phyloP scores from a whole-genome alignment of 2,113 vertebrate genomes.

The Nyctibius bracteatus region DNA sequence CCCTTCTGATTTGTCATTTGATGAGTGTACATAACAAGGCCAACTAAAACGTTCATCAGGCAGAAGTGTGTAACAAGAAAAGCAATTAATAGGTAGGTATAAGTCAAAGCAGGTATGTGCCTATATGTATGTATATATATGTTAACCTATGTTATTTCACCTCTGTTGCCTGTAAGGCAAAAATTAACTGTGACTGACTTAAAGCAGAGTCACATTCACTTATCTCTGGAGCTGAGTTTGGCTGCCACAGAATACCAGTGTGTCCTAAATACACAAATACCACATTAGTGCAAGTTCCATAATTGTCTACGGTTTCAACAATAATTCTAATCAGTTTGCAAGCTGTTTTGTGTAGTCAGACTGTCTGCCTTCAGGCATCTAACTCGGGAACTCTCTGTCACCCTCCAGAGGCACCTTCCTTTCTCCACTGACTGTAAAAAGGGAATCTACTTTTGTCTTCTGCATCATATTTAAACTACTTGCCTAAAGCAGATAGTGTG shows the following conservation, averaged over 20 bases:
- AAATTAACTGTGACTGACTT: not conserved
- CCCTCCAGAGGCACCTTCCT: not conserved
- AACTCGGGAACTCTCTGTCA: not conserved
- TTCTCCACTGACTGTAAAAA: not conserved
- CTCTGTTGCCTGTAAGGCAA: not conserved
- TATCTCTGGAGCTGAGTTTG: not conserved
- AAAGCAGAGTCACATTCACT: not conserved
- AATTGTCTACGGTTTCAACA: not conserved
- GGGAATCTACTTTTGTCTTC: not conserved
- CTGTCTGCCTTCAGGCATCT: not conserved
- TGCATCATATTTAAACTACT: constrained; percentile 3
- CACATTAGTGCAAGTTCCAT: not conserved
- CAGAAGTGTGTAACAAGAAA: not conserved
- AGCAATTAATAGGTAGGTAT: not conserved
- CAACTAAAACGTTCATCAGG: not conserved
- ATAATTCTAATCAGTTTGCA: not conserved
- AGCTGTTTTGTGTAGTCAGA: not conserved
- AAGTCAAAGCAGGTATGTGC: not conserved
- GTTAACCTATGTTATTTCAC: not conserved
- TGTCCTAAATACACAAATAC: not conserved
- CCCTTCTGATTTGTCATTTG: not conserved
- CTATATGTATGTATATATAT: not conserved
- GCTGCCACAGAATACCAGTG: not conserved
- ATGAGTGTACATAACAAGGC: not conserved
- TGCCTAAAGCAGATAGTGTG: not conserved